phyloP scores from a whole-genome alignment of 2,113 vertebrate species.

The Ictalurus punctatus region DNA sequence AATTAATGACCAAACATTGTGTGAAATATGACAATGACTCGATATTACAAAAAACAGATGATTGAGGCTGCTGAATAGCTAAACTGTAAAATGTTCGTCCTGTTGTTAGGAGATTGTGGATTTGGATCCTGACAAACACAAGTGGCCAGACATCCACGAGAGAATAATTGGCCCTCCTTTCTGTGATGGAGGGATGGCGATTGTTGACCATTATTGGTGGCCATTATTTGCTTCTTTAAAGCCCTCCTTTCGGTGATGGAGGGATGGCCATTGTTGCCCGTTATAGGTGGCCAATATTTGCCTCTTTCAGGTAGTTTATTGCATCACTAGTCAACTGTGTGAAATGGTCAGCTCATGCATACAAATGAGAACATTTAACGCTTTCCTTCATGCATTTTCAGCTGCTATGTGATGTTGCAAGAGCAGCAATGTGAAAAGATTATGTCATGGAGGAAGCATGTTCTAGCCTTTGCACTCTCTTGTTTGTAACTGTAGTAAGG shows the following conservation, averaged over 20 bases:
- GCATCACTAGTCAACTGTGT: not conserved
- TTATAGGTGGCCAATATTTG: not conserved
- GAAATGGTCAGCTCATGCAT: not conserved
- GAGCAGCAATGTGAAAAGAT: not conserved
- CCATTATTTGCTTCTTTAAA: not conserved
- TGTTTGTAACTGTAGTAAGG: not conserved
- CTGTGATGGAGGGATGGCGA: not conserved
- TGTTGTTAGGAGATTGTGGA: not conserved
- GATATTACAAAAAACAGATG: not conserved
- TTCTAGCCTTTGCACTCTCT: not conserved
- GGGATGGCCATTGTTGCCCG: not conserved
- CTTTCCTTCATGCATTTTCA: constrained; percentile 11
- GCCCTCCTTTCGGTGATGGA: not conserved
- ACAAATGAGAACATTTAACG: not conserved
- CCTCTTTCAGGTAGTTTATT: not conserved
- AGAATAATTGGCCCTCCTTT: not conserved
- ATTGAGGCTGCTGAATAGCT: not conserved
- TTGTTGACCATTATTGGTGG: not conserved
- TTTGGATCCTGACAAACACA: not conserved
- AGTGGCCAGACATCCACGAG: not conserved
- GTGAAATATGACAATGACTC: not conserved
- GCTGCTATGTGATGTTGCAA: not conserved
- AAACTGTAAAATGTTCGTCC: not conserved
- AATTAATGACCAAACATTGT: not conserved
- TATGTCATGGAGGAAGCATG: not conserved